Base-by-base conservation (phyloP, 2,888 invertebrate species). In the Epsilonema sp. region DNA sequence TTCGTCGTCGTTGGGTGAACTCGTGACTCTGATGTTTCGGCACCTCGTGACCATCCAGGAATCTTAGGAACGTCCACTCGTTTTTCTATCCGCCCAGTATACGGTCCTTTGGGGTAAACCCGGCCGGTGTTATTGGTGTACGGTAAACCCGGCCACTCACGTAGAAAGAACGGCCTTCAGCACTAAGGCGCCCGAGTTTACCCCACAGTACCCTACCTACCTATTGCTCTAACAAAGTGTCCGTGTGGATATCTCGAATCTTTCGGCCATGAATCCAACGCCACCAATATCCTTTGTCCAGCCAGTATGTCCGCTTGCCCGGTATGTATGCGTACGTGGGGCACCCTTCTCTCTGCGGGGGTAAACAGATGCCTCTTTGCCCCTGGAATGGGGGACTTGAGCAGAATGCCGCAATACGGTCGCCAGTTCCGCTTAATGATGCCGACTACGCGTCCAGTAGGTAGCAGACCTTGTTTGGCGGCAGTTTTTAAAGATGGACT, bases 341-440 rank as follows among this genome's bases (percentile, higher is more conserved):
- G 94, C 49, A 94, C 82, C 55, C 82, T 79, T 50, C 80, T 77
- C 64, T 97, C 92, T 0, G 92, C 85, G 22, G 97, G 90, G 1
- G 87, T 76, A 69, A 97, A 94, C 2, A 94, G 70, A 64, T 92
- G 90, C 22, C 81, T 63, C 1, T 70, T 67, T 39, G 64, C 63
- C 63, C 55, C 57, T 49, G 56, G 52, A 8, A 59, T 49, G 1
- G 47, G 38, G 16, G 56, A 51, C 1, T 79, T 77, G 65, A 84
- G 77, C 47, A 97, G 68, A 56, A 94, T 86, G 16, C 97, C 97
- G 69, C 94, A 97, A 67, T 92, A 94, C 63, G 90, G 92, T 37
- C 90, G 73, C 90, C 94, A 92, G 64, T 92, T 94, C 48, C 94
- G 75, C 53, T 83, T 76, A 49, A 97, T 82, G 52, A 97, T 86